phyloP scores from a whole-genome alignment of 2,888 invertebrate genomes.

The Athalia cordata region DNA sequence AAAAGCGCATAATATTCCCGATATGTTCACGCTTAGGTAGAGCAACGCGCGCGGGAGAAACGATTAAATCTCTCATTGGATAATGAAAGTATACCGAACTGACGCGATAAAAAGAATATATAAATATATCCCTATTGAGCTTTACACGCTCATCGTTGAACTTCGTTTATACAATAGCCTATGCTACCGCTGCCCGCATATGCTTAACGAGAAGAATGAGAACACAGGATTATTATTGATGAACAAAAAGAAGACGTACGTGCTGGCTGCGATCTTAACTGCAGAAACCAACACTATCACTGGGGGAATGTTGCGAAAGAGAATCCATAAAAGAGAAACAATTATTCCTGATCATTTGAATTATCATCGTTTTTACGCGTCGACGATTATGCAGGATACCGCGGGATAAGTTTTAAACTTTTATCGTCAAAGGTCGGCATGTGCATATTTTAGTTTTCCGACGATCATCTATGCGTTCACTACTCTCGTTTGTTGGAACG shows the following conservation, averaged over 20 bases:
- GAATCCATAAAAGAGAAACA: slow-evolving; percentile 2
- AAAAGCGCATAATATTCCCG: background rate
- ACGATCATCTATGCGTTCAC: too few species aligned
- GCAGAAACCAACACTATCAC: background rate
- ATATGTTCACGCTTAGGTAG: background rate
- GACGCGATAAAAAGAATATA: background rate
- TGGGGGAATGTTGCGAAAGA: slow-evolving; percentile 7
- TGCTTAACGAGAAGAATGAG: too few species aligned
- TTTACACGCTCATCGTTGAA: slow-evolving; percentile 6
- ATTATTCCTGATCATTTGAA: slow-evolving; percentile 27
- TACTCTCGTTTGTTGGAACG: too few species aligned
- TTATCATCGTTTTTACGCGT: slow-evolving; percentile 15
- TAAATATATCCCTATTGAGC: background rate
- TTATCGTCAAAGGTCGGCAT: too few species aligned
- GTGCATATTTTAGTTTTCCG: too few species aligned
- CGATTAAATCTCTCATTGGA: background rate
- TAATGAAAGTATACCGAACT: background rate
- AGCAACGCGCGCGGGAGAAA: too few species aligned
- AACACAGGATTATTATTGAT: too few species aligned
- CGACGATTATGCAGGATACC: background rate
- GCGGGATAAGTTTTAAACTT: too few species aligned
- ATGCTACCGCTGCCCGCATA: background rate
- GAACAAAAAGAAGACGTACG: background rate
- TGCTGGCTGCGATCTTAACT: slow-evolving; percentile 30
- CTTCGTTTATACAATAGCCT: slow-evolving; percentile 25